Conservation (phyloP, 2,113 vertebrate species). For the Cyanoderma ruficeps region DNA sequence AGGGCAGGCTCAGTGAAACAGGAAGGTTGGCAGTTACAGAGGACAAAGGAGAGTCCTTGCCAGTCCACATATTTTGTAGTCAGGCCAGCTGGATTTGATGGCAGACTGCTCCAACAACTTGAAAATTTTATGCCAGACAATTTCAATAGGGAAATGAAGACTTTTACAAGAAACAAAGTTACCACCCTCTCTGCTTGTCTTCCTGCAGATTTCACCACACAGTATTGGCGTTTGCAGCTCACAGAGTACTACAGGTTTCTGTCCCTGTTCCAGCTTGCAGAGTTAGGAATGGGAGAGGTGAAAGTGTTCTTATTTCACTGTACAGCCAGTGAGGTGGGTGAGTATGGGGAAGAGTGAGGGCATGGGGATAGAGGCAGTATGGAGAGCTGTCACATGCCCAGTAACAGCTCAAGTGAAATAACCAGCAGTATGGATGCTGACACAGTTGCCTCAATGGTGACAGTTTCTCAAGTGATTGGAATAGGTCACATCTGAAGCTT, state of each 20-base stretch:
- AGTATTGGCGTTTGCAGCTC: neutral
- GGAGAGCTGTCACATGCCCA: neutral
- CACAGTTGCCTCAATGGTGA: neutral
- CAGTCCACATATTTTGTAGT: neutral
- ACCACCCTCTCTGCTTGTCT: neutral
- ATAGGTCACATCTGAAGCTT: neutral
- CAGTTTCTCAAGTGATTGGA: neutral
- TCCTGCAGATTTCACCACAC: neutral
- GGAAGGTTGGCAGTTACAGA: neutral
- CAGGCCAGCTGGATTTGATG: neutral
- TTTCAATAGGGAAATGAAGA: neutral
- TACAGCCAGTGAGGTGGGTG: neutral
- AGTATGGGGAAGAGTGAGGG: neutral
- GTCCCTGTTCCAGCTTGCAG: neutral
- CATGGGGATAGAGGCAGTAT: rapidly evolving
- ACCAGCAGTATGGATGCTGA: neutral
- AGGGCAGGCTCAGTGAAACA: neutral
- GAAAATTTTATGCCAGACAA: neutral
- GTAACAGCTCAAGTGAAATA: neutral
- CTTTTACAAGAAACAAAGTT: neutral
- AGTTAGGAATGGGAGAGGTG: neutral
- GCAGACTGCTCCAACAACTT: neutral
- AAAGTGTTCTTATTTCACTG: neutral
- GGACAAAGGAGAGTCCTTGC: neutral
- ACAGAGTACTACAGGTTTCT: neutral